Evolutionary conservation across 2,797 vertebrate species (phyloP).

Genomic region (Tinamus major): DNA sequence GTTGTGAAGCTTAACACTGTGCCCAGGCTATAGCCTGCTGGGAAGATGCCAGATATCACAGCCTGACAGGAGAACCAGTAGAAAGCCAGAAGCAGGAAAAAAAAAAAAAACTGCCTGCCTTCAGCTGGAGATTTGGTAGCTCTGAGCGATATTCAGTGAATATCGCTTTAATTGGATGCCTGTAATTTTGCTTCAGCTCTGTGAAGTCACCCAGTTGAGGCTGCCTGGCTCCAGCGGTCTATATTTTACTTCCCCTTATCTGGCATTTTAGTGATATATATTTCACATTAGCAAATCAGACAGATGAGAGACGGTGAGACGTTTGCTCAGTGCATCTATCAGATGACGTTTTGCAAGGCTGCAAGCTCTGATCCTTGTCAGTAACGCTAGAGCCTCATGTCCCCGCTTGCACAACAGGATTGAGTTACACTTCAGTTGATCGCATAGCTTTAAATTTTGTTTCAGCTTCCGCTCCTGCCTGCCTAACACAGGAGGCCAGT

Average conservation of each 20-base stretch:
- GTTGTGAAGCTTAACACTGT: neutral
- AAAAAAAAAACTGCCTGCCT: accelerated
- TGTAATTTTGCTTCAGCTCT: constrained; percentile 37
- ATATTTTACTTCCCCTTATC: neutral
- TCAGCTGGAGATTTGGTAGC: neutral
- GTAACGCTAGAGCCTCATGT: neutral
- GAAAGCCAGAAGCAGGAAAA: neutral
- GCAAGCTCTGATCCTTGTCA: constrained; percentile 16
- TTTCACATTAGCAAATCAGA: neutral
- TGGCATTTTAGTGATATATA: neutral
- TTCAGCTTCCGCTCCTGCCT: neutral
- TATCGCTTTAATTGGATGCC: constrained; percentile 8
- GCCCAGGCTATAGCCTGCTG: neutral
- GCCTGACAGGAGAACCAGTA: neutral
- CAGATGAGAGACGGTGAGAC: constrained; percentile 3
- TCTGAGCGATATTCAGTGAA: neutral
- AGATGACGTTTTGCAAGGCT: neutral
- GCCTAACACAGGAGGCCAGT: neutral
- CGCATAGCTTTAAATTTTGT: constrained; percentile 23
- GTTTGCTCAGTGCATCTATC: neutral
- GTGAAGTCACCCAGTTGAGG: neutral
- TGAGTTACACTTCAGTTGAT: neutral
- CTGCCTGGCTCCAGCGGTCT: constrained; percentile 48
- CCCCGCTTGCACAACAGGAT: neutral
- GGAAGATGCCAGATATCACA: neutral